A percentile compares a stretch with the other conserved stretches of the same genome.
Conservation (phyloP, 2,888 invertebrate genomes). For the Hybos culiciformis region DNA sequence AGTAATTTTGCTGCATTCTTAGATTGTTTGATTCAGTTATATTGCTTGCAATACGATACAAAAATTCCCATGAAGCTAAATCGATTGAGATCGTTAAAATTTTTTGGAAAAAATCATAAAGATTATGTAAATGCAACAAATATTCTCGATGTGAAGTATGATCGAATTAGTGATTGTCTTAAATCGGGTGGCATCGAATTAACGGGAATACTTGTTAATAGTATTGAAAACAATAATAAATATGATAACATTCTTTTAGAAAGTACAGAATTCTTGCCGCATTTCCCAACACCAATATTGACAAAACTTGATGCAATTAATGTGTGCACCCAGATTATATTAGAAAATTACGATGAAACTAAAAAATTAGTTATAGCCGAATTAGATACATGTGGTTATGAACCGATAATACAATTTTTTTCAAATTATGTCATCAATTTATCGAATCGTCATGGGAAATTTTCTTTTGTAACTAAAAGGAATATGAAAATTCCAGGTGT, state of each 20-base stretch:
- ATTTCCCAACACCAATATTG: constrained; percentile 31
- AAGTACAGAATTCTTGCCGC: constrained; percentile 57
- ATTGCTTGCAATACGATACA: constrained; percentile 49
- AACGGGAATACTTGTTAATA: constrained; percentile 59
- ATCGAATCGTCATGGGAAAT: constrained; percentile 54
- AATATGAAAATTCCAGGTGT: constrained; percentile 34
- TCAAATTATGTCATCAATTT: constrained; percentile 48
- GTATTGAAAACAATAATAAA: constrained; percentile 53
- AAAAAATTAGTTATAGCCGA: no score
- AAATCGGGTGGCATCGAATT: constrained; percentile 62
- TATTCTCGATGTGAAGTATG: constrained; percentile 17
- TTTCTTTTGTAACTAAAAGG: constrained; percentile 38
- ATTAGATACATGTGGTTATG: constrained; percentile 38
- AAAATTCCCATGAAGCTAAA: constrained; percentile 59
- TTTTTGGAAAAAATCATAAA: constrained; percentile 48
- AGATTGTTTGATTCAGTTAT: constrained; percentile 73
- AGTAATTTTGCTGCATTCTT: constrained; percentile 75
- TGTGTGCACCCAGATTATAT: no score
- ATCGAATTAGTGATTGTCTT: constrained; percentile 15
- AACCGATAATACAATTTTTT: constrained; percentile 42
- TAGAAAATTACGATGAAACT: no score
- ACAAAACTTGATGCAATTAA: constrained; percentile 38
- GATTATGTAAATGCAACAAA: constrained; percentile 28
- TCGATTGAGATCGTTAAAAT: constrained; percentile 48
- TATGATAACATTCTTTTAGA: constrained; percentile 66